Evolutionary conservation across 2,113 vertebrate species (phyloP).

Genomic region (Ameiurus melas): DNA sequence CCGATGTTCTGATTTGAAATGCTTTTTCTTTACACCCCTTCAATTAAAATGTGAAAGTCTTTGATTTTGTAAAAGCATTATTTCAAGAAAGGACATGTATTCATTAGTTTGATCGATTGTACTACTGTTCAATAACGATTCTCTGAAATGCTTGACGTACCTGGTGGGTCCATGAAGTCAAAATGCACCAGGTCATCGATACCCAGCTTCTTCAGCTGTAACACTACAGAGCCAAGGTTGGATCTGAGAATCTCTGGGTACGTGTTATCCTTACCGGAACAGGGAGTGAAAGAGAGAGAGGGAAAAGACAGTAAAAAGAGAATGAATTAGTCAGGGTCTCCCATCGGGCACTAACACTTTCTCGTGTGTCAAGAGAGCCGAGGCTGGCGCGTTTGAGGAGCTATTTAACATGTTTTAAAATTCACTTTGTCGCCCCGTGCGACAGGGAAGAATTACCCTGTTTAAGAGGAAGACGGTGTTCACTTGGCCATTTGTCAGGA

Average conservation of each 20-base stretch:
- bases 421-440: conserved; percentile 51
- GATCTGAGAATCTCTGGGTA: conserved; percentile 96
- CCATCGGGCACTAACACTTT: conserved; percentile 56
- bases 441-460: conserved; percentile 61
- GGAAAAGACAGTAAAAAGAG: not conserved
- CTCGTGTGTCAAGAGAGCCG: conserved; percentile 54
- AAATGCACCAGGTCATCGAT: conserved; percentile 98
- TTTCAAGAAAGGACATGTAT: not conserved
- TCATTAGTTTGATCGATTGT: not conserved
- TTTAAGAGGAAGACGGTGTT: conserved; percentile 54
- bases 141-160: conserved; percentile 62
- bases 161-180: conserved; percentile 99
- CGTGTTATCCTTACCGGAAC: conserved; percentile 85
- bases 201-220: conserved; percentile 95
- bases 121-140: not conserved
- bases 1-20: not conserved
- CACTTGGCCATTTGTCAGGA: conserved; percentile 60
- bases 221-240: conserved; percentile 91
- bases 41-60: not conserved
- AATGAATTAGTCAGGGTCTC: conserved; percentile 59
- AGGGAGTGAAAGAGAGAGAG: conserved; percentile 32
- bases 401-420: conserved; percentile 65
- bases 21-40: not conserved
- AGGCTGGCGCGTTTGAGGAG: conserved; percentile 57
- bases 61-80: not conserved